phyloP scores from a whole-genome alignment of 1,140 invertebrate genomes.

The Calliopsis andreniformis region DNA sequence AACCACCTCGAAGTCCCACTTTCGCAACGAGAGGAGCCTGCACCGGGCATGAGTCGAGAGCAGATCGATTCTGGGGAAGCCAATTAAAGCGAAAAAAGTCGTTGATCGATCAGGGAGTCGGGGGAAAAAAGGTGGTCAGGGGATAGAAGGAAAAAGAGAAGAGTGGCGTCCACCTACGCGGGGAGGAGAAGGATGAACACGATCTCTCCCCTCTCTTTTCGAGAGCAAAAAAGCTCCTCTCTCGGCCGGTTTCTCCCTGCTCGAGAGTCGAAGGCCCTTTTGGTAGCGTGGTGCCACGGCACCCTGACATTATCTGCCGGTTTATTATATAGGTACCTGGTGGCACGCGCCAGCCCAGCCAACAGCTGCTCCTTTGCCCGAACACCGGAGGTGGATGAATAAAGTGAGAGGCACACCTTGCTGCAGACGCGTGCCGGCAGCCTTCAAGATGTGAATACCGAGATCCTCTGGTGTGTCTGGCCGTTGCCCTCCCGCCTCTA shows the following conservation, averaged over 20 bases:
- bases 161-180: constrained; percentile 54
- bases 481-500: constrained; percentile 71
- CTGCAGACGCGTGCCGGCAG: constrained; percentile 76
- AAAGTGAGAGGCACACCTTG: constrained; percentile 77
- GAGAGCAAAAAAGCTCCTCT: constrained; percentile 38
- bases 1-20: neutral
- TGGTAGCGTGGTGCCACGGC: constrained; percentile 69
- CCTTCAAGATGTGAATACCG: constrained; percentile 77
- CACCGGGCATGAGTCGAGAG: neutral
- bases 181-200: constrained; percentile 39
- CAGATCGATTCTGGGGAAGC: constrained; percentile 41
- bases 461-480: constrained; percentile 74
- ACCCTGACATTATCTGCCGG: constrained; percentile 79
- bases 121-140: neutral
- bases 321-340: constrained; percentile 80
- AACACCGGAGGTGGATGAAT: constrained; percentile 70
- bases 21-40: constrained; percentile 6
- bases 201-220: constrained; percentile 51
- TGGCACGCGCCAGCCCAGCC: constrained; percentile 79
- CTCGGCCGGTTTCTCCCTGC: constrained; percentile 39
- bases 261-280: constrained; percentile 51
- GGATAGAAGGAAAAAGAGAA: neutral
- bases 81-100: constrained; percentile 41
- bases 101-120: constrained; percentile 29
- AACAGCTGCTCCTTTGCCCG: constrained; percentile 77